These are phyloP conservation scores for Ricordea florida DNA, from an alignment of 92 coral and sea anemone species.

Conservation along the genomic window DNA sequence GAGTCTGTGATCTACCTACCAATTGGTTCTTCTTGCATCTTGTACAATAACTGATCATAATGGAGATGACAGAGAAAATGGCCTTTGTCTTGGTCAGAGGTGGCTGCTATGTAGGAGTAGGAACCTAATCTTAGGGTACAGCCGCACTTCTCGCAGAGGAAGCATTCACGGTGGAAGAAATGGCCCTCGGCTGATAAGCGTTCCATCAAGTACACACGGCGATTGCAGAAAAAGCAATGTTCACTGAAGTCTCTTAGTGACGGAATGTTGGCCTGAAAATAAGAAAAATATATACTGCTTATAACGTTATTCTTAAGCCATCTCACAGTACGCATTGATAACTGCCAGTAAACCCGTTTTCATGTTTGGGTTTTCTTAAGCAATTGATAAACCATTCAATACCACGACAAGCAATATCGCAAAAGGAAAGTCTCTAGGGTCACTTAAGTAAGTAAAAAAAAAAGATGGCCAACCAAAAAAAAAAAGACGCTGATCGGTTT, in stretches of 20 bases:
- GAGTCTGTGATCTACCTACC: background rate
- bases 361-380: too few species aligned
- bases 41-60: constrained; percentile 80
- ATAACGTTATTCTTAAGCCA: too few species aligned
- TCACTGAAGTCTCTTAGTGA: constrained; percentile 77
- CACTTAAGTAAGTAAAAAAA: too few species aligned
- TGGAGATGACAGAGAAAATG: constrained; percentile 88
- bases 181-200: constrained; percentile 96
- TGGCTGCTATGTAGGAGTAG: constrained; percentile 84
- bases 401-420: too few species aligned
- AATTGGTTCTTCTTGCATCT: constrained; percentile 40
- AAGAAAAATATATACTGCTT: background rate
- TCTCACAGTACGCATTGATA: too few species aligned
- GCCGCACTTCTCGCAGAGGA: constrained; percentile 90
- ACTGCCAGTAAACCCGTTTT: too few species aligned
- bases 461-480: too few species aligned
- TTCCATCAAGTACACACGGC: constrained; percentile 89
- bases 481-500: too few species aligned
- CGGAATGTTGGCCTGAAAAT: constrained; percentile 44
- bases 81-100: constrained; percentile 71
- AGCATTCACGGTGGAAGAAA: constrained; percentile 97
- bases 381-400: too few species aligned
- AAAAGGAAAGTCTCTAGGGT: too few species aligned
- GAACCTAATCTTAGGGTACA: constrained; percentile 87
- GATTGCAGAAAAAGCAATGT: constrained; percentile 91